Base-by-base conservation (phyloP, 2,113 vertebrate genomes). In the Tyrannus savana region DNA sequence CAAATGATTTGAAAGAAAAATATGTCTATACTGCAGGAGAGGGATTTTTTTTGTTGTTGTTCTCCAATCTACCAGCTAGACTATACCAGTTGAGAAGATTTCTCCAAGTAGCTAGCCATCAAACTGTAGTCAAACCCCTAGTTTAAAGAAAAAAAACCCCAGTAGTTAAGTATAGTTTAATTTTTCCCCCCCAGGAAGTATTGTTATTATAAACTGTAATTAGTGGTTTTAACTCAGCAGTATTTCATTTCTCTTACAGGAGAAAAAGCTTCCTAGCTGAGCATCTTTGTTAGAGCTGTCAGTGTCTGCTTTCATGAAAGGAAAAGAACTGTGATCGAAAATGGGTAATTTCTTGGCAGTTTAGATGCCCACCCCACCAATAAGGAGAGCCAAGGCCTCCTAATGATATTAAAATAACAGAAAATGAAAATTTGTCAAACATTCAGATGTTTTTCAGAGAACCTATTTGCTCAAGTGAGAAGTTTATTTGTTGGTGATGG, bases 131-230 rank as follows among this genome's bases (percentile, higher is more conserved):
- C 82, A 95, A 97, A 92, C 50, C 80, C 72, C 53, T 87, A 94
- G 81, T 95, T 95, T 84, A 84, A 88, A 69, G n/a, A 42, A 87
- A 85, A 92, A 92, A 84, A 58, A 1, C 2, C 5, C 30, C 87
- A 86, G 84, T 75, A 94, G 84, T 97, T 98, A 97, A 98, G 93
- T 98, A 96, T 94, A 93, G 89, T 92, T 96, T 93, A 63, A 49
- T 72, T 82, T 21, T 9, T 41, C 92, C 81, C 52, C 90, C 50
- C 83, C 71, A 75, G 95, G 84, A 97, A 94, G 56, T 90, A 90
- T 96, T 96, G 80, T 97, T 96, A 93, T 95, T 97, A 93, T 96
- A 96, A 98, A 95, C 93, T 97, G 62, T 95, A 97, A 98, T 97
- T 96, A 97, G 90, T 96, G 92, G 89, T 91, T 97, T 97, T 84